Percentiles rank a stretch among this genome's conserved stretches.
phyloP scores from a whole-genome alignment of 2,888 invertebrate species.

The Rugalucina vietnamica region DNA sequence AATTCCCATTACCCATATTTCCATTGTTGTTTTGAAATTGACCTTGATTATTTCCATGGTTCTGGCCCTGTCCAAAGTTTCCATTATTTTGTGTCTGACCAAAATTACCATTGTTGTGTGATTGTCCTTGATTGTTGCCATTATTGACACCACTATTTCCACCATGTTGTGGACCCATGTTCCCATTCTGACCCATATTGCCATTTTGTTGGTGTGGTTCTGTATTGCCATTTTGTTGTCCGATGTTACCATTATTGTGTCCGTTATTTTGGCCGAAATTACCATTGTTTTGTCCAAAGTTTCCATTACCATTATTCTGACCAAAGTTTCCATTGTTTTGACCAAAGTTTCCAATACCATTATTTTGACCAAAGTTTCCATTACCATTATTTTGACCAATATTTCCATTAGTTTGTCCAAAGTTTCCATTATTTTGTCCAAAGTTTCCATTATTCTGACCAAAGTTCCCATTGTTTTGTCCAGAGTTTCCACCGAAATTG shows the following conservation, averaged over 20 bases:
- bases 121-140: neutral
- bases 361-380: neutral
- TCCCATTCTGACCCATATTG: neutral
- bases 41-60: neutral
- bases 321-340: slow-evolving; percentile 14
- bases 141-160: neutral
- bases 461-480: neutral
- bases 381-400: neutral
- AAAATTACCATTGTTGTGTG: neutral
- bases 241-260: neutral
- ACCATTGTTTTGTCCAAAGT: neutral
- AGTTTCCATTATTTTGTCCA: neutral
- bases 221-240: neutral
- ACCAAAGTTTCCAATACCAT: neutral
- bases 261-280: neutral
- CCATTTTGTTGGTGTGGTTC: neutral
- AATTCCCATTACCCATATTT: neutral
- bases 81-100: neutral
- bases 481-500: neutral
- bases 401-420: neutral
- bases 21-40: neutral
- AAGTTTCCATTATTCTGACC: neutral
- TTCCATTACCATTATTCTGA: neutral
- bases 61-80: neutral
- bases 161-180: neutral